These are phyloP conservation scores for Lepidochitona cinerea DNA, from an alignment of 2,888 invertebrate species.

Conservation along the genomic window DNA sequence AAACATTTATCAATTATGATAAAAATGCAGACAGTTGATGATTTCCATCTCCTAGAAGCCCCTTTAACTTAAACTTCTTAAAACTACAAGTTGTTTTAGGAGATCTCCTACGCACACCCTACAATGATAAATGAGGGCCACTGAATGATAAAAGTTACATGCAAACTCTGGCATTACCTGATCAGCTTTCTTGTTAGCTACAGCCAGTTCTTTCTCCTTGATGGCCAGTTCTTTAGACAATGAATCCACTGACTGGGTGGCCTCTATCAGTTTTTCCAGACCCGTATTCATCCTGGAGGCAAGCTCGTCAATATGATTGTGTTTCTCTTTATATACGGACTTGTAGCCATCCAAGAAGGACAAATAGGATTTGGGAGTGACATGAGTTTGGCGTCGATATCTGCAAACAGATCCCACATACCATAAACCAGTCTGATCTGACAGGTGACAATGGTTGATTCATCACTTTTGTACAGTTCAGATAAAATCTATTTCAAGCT, in stretches of 20 bases:
- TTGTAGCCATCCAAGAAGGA: slow-evolving; percentile 88
- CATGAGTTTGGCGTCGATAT: slow-evolving; percentile 85
- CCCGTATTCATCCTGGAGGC: slow-evolving; percentile 73
- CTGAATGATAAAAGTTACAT: too few species aligned
- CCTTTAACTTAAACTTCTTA: too few species aligned
- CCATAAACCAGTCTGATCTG: too few species aligned
- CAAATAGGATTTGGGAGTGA: slow-evolving; percentile 91
- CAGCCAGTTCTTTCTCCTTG: slow-evolving; percentile 67
- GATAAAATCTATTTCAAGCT: too few species aligned
- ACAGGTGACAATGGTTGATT: too few species aligned
- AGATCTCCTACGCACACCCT: too few species aligned
- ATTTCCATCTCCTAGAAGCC: too few species aligned
- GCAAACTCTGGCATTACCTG: slow-evolving; percentile 28
- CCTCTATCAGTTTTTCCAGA: slow-evolving; percentile 64
- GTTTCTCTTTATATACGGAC: slow-evolving; percentile 82
- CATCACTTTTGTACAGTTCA: too few species aligned
- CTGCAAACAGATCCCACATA: slow-evolving; percentile 73
- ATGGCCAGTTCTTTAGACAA: slow-evolving; percentile 67
- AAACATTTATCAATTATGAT: too few species aligned
- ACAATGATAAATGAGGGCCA: too few species aligned
- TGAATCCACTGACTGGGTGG: slow-evolving; percentile 64
- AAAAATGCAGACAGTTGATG: too few species aligned
- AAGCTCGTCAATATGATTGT: slow-evolving; percentile 82
- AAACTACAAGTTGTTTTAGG: too few species aligned
- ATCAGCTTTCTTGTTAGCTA: slow-evolving; percentile 67